Evolutionary conservation across 2,113 vertebrate genomes (phyloP).

Genomic region (Nesoenas mayeri): DNA sequence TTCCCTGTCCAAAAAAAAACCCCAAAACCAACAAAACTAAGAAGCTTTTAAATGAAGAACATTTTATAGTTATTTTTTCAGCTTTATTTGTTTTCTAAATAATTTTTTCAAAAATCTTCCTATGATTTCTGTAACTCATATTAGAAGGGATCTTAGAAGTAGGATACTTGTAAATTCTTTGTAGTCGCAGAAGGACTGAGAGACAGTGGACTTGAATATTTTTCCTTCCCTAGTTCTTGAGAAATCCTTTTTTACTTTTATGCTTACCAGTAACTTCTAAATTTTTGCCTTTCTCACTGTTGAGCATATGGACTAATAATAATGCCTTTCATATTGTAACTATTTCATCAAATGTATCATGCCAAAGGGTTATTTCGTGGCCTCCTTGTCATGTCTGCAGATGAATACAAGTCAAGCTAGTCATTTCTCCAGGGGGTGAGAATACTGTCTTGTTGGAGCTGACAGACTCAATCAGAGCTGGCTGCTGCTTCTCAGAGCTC

Average conservation of each 20-base stretch:
- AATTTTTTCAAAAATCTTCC: background rate
- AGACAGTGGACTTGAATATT: background rate
- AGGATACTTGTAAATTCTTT: background rate
- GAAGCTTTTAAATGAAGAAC: background rate
- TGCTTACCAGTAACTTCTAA: background rate
- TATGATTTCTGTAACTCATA: background rate
- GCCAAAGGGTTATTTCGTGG: constrained; percentile 22
- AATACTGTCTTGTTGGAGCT: constrained; percentile 12
- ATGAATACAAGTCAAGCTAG: constrained; percentile 23
- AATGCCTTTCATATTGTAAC: background rate
- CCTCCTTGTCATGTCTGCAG: background rate
- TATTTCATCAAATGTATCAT: background rate
- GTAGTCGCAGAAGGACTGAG: background rate
- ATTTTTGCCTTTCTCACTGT: background rate
- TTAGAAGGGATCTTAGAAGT: background rate
- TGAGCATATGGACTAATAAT: background rate
- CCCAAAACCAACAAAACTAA: background rate
- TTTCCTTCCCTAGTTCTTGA: background rate
- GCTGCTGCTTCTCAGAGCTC: constrained; percentile 41
- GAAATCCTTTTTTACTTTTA: background rate
- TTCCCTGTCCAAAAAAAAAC: background rate
- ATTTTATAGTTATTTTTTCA: background rate
- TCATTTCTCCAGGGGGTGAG: constrained; percentile 23
- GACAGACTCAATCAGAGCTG: constrained; percentile 25
- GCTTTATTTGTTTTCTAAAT: background rate